These are phyloP conservation scores for Holacanthella duospinosa DNA, from an alignment of 2,888 invertebrate genomes.

Conservation along the genomic window DNA sequence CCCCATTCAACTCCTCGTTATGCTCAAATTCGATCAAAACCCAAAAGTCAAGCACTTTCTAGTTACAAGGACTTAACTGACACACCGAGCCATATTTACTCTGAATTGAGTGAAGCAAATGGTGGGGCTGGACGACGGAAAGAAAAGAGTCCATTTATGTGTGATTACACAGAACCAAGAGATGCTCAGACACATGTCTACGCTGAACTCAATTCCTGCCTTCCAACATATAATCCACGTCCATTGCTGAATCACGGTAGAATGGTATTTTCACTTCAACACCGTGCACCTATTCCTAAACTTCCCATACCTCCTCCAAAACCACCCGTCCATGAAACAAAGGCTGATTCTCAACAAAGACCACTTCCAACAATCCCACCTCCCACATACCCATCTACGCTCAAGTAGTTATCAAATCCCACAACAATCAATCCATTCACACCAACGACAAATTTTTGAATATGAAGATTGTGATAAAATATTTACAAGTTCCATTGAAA, in stretches of 20 bases:
- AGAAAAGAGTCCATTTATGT: constrained; percentile 14
- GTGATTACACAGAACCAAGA: constrained; percentile 38
- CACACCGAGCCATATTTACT: constrained; percentile 35
- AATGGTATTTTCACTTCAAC: too few relatives aligned
- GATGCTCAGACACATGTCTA: constrained; percentile 37
- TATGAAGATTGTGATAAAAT: too few relatives aligned
- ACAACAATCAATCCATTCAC: too few relatives aligned
- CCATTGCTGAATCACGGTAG: too few relatives aligned
- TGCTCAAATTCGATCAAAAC: constrained; percentile 25
- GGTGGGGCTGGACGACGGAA: background rate
- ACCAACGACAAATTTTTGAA: too few relatives aligned
- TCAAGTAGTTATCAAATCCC: too few relatives aligned
- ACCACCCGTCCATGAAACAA: background rate
- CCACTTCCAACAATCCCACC: constrained; percentile 33
- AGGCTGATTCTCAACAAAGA: constrained; percentile 12
- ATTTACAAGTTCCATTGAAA: too few relatives aligned
- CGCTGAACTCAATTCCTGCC: constrained; percentile 25
- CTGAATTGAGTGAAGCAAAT: constrained; percentile 22
- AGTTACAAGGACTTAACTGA: constrained; percentile 45
- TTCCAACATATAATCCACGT: too few relatives aligned
- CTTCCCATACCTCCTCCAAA: too few relatives aligned
- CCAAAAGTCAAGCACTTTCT: constrained; percentile 38
- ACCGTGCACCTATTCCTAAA: too few relatives aligned
- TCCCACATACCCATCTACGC: constrained; percentile 5
- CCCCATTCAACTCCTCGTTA: constrained; percentile 16